Percentiles rank a stretch among this genome's conserved stretches.
phyloP scores from a whole-genome alignment of 1,140 invertebrate species.

The Drosophila parvula region DNA sequence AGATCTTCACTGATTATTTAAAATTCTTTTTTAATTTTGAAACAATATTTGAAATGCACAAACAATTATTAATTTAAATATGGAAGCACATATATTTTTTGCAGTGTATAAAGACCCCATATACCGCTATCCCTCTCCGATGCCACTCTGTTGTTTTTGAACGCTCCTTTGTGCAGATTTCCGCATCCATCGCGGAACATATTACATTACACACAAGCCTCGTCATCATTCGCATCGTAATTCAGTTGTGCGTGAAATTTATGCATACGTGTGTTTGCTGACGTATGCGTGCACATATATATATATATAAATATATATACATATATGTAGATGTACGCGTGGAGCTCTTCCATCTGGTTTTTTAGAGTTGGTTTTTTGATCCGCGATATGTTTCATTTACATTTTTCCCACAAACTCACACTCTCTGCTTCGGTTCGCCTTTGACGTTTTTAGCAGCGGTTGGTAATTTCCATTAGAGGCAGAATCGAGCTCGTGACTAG shows the following conservation, averaged over 20 bases:
- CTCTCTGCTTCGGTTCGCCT: conserved; percentile 10
- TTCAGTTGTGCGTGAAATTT: conserved; percentile 80
- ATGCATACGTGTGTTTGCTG: conserved; percentile 55
- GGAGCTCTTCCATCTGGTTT: conserved; percentile 36
- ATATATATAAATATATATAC: background rate
- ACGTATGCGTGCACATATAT: conserved; percentile 2
- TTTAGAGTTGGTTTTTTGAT: conserved; percentile 44
- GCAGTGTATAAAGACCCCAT: background rate
- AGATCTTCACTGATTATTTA: too few species aligned
- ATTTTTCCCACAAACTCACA: conserved; percentile 32
- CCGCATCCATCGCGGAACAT: conserved; percentile 60
- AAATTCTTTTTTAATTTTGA: too few species aligned
- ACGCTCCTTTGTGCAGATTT: conserved; percentile 72
- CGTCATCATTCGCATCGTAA: conserved; percentile 52
- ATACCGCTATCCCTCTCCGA: background rate
- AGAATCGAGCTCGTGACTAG: background rate
- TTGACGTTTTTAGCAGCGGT: conserved; percentile 29
- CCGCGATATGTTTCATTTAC: conserved; percentile 53
- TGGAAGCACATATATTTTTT: background rate
- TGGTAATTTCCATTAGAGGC: conserved; percentile 30
- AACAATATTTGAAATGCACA: too few species aligned
- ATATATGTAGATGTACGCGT: conserved; percentile 3
- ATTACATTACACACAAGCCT: conserved; percentile 43
- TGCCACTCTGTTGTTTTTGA: conserved; percentile 36
- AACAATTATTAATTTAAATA: too few species aligned